These are phyloP conservation scores for Lacanobia oleracea DNA, from an alignment of 2,888 invertebrate species.

Conservation along the genomic window DNA sequence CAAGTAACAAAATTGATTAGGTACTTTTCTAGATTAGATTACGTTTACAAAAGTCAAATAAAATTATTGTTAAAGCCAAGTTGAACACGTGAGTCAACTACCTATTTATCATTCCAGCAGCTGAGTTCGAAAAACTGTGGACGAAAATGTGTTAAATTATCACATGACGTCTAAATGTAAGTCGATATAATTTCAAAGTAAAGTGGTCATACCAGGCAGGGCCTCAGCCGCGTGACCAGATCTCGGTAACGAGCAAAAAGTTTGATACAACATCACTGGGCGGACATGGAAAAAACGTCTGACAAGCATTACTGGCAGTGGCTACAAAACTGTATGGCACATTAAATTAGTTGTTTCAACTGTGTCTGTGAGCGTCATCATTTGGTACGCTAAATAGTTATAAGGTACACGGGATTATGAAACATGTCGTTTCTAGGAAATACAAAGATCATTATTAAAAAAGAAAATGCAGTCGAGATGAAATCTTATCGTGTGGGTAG, in stretches of 20 bases:
- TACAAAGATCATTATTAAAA: neutral
- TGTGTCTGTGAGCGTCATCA: constrained; percentile 18
- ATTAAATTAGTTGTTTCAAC: constrained; percentile 50
- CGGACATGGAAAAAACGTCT: constrained; percentile 71
- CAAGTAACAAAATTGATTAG: constrained; percentile 26
- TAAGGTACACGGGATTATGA: neutral
- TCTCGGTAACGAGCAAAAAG: constrained; percentile 88
- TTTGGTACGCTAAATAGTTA: constrained; percentile 37
- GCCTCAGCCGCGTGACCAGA: constrained; percentile 85
- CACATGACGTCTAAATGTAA: constrained; percentile 14
- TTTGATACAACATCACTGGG: constrained; percentile 78
- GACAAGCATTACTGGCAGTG: constrained; percentile 68
- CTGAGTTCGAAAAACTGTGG: neutral
- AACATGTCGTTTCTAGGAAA: constrained; percentile 5
- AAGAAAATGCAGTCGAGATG: neutral
- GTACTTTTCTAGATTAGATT: constrained; percentile 36
- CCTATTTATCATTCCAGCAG: constrained; percentile 14
- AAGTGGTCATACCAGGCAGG: constrained; percentile 74
- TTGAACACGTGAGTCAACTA: constrained; percentile 14
- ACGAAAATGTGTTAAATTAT: constrained; percentile 6
- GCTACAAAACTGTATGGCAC: constrained; percentile 50
- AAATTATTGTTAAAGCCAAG: constrained; percentile 23
- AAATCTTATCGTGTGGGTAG: too few relatives aligned
- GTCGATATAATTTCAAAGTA: constrained; percentile 30
- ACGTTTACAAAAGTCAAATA: constrained; percentile 20